Base-by-base conservation (phyloP, 2,888 invertebrate genomes). In the Galeopsomyia nigrocyanea region DNA sequence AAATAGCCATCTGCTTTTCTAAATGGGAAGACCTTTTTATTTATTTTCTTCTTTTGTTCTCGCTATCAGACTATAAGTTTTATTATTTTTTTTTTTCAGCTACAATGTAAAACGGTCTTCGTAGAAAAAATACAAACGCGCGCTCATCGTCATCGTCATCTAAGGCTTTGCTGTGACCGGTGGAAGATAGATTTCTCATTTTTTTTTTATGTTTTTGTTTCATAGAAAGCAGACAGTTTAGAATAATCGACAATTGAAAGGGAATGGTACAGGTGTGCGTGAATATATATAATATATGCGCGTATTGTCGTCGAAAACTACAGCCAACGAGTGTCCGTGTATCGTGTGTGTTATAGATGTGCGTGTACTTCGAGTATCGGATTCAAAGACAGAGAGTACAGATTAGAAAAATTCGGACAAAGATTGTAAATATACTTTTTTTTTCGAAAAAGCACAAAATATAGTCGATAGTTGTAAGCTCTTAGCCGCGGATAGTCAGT, bases 251-350 rank as follows among this genome's bases (percentile, higher is more conserved):
- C 10, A 39, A 39, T 39, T 10, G 39, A 10, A 39, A 10, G 13
- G 39, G 39, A 56, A 51, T 68, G 72, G 67, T 72, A 72, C 67
- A 72, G 72, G 67, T 72, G 72, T 53, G 14, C 51, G 21, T 57
- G 17, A 62, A 16, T 68, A n/a, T n/a, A n/a, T n/a, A n/a, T n/a
- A n/a, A n/a, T n/a, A n/a, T n/a, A 50, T 64, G 16, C 17, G 39
- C 51, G 31, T 71, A 68, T 72, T 63, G 57, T 72, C 63, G 53
- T 66, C 50, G 53, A 26, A 58, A 51, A 71, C 56, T 66, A 51
- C 56, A 56, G 39, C 17, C n/a, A 56, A 10, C 2, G 39, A 7
- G 39, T 39, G 13, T 31, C 31, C 39, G 39, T 39, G 39, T 31
- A 10, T 5, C 7, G 39, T 7, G 39, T 39, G 21, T 19, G 21